Base-by-base conservation (phyloP, 2,888 invertebrate species). In the Noctua fimbriata region DNA sequence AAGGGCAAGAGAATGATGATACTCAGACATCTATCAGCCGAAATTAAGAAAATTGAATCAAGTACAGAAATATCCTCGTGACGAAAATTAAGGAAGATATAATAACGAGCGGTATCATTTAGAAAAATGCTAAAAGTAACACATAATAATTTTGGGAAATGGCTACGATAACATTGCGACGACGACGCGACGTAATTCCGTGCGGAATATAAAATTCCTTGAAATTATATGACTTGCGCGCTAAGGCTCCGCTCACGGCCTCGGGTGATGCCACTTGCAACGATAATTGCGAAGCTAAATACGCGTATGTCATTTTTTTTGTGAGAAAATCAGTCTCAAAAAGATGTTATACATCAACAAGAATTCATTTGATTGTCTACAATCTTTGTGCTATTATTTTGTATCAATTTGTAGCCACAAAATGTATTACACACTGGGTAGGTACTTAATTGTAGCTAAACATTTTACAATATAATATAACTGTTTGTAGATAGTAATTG, bases 41-140 rank as follows among this genome's bases (percentile, higher is more conserved):
- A 73, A 55, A 75, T 78, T 69, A 83, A 79, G 55, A 47, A n/a
- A 88, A 87, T 83, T 78, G 72, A 76, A 89, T 87, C 69, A 52
- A 76, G 58, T 47, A 49, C 71, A 74, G 52, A 78, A 84, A 76
- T 77, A 82, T 58, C 74, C 36, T 65, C 32, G 49, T 52, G 21
- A 21, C 1, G 16, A 12, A 79, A 85, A 81, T 82, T 78, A 79
- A 73, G 72, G 70, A 73, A 76, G 58, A 87, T 79, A 74, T 71
- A 83, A 85, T 89, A 85, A 89, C 79, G 60, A 65, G 55, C 52
- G 49, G 65, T 77, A 78, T 72, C 66, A 71, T 82, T 81, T n/a
- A 74, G 41, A 49, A 79, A 80, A 85, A 78, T 79, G 69, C n/a
- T 32, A 41, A 66, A 78, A 63, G 58, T 55, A 73, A 52, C 49